These are phyloP conservation scores for Cirrhinus mrigala DNA, from an alignment of 2,797 vertebrate species.

Conservation along the genomic window DNA sequence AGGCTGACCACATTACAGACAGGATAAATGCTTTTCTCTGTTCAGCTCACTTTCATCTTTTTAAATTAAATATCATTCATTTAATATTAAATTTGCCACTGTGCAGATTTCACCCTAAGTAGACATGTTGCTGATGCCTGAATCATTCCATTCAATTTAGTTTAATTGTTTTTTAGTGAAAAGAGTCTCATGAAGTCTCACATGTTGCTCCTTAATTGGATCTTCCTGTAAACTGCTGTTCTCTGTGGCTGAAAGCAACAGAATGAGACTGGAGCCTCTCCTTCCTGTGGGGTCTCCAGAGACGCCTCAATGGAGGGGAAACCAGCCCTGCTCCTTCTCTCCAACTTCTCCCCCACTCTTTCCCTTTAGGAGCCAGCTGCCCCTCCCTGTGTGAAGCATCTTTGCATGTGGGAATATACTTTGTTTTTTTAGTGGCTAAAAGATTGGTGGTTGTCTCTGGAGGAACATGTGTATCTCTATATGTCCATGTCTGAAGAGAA, in stretches of 20 bases:
- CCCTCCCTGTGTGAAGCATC: constrained; percentile 37
- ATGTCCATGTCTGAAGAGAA: constrained; percentile 18
- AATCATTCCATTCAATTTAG: neutral
- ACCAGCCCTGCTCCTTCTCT: constrained; percentile 58
- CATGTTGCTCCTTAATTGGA: constrained; percentile 30
- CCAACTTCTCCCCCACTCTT: neutral
- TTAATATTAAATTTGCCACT: neutral
- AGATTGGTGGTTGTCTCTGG: constrained; percentile 25
- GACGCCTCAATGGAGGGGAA: constrained; percentile 55
- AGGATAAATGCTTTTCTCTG: neutral
- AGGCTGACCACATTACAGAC: constrained; percentile 8
- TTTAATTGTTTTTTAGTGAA: constrained; percentile 9
- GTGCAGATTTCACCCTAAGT: neutral
- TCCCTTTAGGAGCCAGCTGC: neutral
- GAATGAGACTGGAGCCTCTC: constrained; percentile 20
- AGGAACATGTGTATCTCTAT: constrained; percentile 6
- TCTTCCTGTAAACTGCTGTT: constrained; percentile 15
- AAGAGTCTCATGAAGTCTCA: constrained; percentile 19
- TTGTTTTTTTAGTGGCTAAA: constrained; percentile 21
- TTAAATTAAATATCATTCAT: neutral
- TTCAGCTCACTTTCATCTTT: neutral
- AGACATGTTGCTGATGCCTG: neutral
- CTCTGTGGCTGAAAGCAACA: constrained; percentile 7
- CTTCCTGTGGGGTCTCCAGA: constrained; percentile 63
- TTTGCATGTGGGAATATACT: neutral